A percentile compares a stretch with the other conserved stretches of the same genome.
Conservation (phyloP, 1,140 invertebrate genomes). For the Luehdorfia chinensis region DNA sequence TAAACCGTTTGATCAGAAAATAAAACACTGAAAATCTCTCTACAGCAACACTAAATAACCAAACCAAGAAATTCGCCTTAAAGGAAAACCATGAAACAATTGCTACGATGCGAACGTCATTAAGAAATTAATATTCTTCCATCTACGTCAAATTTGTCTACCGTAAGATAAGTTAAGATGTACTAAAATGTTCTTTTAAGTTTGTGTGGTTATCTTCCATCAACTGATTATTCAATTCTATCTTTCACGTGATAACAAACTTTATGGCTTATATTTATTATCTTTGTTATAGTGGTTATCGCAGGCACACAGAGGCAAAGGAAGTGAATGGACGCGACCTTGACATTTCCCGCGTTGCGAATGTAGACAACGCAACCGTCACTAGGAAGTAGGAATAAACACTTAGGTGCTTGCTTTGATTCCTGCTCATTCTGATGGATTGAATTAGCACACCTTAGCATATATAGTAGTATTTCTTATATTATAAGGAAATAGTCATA, state of each 20-base stretch:
- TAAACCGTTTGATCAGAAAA: too few species aligned
- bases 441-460: slow-evolving; percentile 2
- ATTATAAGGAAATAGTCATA: too few species aligned
- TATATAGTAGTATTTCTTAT: too few species aligned
- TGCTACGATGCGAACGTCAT: slow-evolving; percentile 6
- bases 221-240: neutral
- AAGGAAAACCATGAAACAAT: too few species aligned
- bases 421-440: slow-evolving; percentile 4
- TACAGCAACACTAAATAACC: too few species aligned
- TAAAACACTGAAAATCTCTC: too few species aligned
- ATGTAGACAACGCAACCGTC: slow-evolving; percentile 35
- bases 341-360: slow-evolving; percentile 63
- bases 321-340: slow-evolving; percentile 67
- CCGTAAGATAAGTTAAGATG: neutral
- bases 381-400: slow-evolving; percentile 58
- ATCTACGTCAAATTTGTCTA: neutral
- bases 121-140: neutral
- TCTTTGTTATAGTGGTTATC: slow-evolving; percentile 28
- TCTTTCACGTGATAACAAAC: slow-evolving; percentile 23
- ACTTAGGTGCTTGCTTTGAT: slow-evolving; percentile 19
- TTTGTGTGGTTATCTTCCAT: slow-evolving; percentile 2
- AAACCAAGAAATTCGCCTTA: too few species aligned
- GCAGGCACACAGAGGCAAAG: slow-evolving; percentile 34
- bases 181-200: slow-evolving; percentile 10
- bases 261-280: slow-evolving; percentile 32